These are phyloP conservation scores for Carcina quercana DNA, from an alignment of 2,888 invertebrate species.

Conservation along the genomic window DNA sequence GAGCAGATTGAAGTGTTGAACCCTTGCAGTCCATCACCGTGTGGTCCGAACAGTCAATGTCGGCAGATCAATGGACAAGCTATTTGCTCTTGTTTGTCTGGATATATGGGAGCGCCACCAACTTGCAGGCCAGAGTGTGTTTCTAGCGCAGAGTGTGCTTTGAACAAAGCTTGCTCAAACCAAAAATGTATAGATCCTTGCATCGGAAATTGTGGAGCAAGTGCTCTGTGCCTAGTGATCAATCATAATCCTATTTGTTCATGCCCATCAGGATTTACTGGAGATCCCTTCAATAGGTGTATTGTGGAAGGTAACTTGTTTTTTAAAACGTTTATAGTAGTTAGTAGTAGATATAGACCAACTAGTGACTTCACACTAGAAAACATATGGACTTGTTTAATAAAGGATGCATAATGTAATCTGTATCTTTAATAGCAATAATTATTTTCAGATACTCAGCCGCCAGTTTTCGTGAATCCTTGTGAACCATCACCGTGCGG, in stretches of 20 bases:
- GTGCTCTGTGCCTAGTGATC: conserved; percentile 81
- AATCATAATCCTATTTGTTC: conserved; percentile 84
- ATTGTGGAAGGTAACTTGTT: conserved; percentile 69
- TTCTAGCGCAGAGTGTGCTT: conserved; percentile 79
- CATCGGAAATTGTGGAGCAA: conserved; percentile 80
- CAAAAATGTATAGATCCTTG: conserved; percentile 84
- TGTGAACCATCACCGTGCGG: conserved; percentile 87
- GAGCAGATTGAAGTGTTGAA: conserved; percentile 51
- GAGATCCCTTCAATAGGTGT: conserved; percentile 83
- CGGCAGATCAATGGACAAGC: conserved; percentile 79
- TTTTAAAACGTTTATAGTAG: conserved; percentile 2
- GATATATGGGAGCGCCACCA: conserved; percentile 82
- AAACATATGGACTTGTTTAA: too few relatives aligned
- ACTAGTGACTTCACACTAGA: too few relatives aligned
- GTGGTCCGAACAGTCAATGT: conserved; percentile 83
- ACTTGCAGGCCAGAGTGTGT: conserved; percentile 82
- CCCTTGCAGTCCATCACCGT: conserved; percentile 81
- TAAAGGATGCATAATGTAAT: too few relatives aligned
- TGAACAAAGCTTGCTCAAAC: conserved; percentile 79
- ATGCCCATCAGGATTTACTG: conserved; percentile 78
- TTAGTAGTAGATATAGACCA: too few relatives aligned
- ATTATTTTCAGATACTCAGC: conserved; percentile 38
- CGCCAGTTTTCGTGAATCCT: conserved; percentile 57
- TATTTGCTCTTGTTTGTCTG: conserved; percentile 79
- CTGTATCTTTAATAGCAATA: too few relatives aligned